Evolutionary conservation across 2,888 invertebrate species (phyloP), one percentile per base, ranked within the genome.

Genomic region (Dioctria linearis): DNA sequence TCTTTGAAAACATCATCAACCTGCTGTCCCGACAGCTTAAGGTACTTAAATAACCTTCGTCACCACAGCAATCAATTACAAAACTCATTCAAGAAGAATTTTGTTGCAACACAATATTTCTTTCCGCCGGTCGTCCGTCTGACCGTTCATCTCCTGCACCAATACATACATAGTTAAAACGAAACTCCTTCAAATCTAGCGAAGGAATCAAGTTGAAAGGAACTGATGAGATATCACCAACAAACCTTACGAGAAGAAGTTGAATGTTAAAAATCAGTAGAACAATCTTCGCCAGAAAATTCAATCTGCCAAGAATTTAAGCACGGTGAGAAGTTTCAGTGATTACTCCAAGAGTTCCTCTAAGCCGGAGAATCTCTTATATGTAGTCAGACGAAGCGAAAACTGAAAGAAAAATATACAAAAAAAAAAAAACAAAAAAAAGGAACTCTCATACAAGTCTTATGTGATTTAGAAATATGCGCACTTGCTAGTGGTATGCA

Each of bases 71-170:
- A 80, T 81, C 81, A 81, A 81, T 80, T 76, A 81, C 78, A 61
- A 80, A 78, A 43, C 82, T 78, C 80, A 82, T 82, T 80, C 78
- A 66, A 54, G 43, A 80, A 65, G 80, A 82, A 82, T 78, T 13
- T 9, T 51, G 42, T 80, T n/a, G 67, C 79, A 63, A 54, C 46
- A 79, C 46, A 59, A 71, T 71, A 63, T 66, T 78, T 49, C 51
- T 46, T 46, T 6, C 8, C 46, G 46, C 2, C 46, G 25, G 25
- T 25, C 46, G 46, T 46, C 46, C 1, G 25, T 25, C 39, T 42
- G 49, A 61, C 59, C 80, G 8, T 40, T 8, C 40, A 3, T 13
- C 65, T 65, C 42, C 40, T 25, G 25, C 25, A 25, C 25, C 5
- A n/a, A 25, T 43, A 42, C 25, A 59, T 6, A 37, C 65, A 40